Evolutionary conservation across 2,113 vertebrate genomes (phyloP).

Genomic region (Hipposideros armiger): DNA sequence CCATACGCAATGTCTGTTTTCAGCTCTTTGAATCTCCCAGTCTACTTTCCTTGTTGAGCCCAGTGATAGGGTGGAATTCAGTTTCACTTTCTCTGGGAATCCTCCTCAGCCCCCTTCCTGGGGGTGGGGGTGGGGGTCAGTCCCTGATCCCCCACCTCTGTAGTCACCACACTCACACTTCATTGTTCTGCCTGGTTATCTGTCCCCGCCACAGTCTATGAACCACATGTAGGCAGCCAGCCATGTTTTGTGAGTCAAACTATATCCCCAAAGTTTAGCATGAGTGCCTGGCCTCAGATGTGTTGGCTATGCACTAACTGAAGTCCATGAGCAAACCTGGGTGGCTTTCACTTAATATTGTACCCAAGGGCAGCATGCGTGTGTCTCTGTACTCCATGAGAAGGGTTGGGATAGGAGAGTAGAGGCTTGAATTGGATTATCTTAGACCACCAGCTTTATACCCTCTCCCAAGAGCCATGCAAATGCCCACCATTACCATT

Average conservation of each 20-base stretch:
- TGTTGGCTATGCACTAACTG: rapidly evolving
- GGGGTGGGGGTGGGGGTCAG: neutral
- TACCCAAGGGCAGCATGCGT: rapidly evolving
- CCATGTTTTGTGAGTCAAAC: neutral
- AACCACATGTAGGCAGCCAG: neutral
- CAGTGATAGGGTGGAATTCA: rapidly evolving
- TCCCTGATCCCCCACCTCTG: neutral
- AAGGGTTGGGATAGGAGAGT: too few relatives aligned
- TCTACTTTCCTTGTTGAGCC: neutral
- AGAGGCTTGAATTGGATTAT: neutral
- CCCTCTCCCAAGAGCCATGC: neutral
- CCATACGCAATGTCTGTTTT: too few relatives aligned
- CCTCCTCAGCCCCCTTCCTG: neutral
- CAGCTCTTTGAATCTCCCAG: neutral
- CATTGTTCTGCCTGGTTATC: neutral
- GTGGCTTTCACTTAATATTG: neutral
- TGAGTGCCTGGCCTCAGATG: rapidly evolving
- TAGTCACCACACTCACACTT: rapidly evolving
- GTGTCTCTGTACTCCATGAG: rapidly evolving
- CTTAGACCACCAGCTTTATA: neutral
- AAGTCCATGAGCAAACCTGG: neutral
- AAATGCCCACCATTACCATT: neutral
- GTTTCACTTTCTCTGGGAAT: neutral
- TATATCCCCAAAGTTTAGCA: too few relatives aligned
- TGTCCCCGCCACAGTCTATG: neutral